phyloP scores from a whole-genome alignment of 1,140 invertebrate species.

The Pogonomyrmex californicus region DNA sequence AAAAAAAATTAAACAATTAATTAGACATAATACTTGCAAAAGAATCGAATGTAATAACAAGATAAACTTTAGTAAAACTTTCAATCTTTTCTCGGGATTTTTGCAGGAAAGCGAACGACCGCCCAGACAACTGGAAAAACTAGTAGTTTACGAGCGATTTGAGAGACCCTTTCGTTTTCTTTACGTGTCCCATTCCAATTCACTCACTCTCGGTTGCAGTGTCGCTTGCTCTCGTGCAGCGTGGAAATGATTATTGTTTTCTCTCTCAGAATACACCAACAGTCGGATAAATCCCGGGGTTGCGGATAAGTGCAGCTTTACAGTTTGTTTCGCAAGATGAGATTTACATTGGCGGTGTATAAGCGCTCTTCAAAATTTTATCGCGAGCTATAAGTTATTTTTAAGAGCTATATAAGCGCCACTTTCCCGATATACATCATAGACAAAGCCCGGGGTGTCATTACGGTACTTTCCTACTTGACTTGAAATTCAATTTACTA shows the following conservation, averaged over 20 bases:
- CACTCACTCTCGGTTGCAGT: conserved; percentile 3
- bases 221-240: conserved; percentile 3
- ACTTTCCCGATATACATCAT: background rate
- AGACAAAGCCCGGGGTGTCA: background rate
- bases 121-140: conserved; percentile 19
- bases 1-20: background rate
- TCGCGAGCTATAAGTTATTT: conserved; percentile 24
- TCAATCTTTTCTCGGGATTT: conserved; percentile 22
- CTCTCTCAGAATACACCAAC: background rate
- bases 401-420: background rate
- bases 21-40: background rate
- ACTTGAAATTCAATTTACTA: background rate
- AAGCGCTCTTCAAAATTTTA: conserved; percentile 20
- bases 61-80: background rate
- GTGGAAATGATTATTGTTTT: conserved; percentile 40
- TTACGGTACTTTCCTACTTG: background rate
- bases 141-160: conserved; percentile 18
- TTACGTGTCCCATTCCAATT: conserved; percentile 38
- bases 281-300: conserved; percentile 8
- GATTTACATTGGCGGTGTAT: background rate
- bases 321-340: conserved; percentile 24
- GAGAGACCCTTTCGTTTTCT: conserved; percentile 26
- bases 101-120: background rate
- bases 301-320: conserved; percentile 20
- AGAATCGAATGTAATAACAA: conserved; percentile 2